Evolutionary conservation across 2,113 vertebrate genomes (phyloP).

Genomic region (Gallinago media): DNA sequence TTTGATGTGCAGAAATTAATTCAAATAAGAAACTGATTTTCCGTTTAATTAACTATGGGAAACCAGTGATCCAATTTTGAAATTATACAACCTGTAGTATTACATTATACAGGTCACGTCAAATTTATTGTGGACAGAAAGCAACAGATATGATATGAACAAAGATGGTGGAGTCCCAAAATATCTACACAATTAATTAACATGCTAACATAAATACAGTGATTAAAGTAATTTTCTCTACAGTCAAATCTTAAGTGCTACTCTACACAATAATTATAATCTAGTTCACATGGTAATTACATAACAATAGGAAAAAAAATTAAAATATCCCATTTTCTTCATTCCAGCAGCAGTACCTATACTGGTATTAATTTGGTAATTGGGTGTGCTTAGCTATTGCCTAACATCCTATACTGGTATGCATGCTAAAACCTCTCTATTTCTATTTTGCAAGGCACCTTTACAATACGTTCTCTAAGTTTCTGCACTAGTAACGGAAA

Average conservation of each 20-base stretch:
- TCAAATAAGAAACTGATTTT: slow-evolving; percentile 64
- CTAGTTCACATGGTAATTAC: slow-evolving; percentile 77
- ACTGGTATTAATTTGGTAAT: slow-evolving; percentile 75
- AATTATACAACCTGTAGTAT: slow-evolving; percentile 57
- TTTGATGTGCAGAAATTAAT: slow-evolving; percentile 68
- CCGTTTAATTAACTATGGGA: slow-evolving; percentile 56
- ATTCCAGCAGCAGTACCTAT: slow-evolving; percentile 78
- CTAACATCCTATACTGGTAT: slow-evolving; percentile 75
- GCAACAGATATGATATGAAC: slow-evolving; percentile 65
- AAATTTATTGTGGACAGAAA: slow-evolving; percentile 69
- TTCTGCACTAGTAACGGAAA: slow-evolving; percentile 71
- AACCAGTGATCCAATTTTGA: slow-evolving; percentile 56
- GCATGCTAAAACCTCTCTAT: slow-evolving; percentile 82
- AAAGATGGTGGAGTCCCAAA: slow-evolving; percentile 68
- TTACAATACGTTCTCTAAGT: slow-evolving; percentile 78
- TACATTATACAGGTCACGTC: slow-evolving; percentile 41
- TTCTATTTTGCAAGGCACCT: slow-evolving; percentile 90
- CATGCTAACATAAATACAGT: slow-evolving; percentile 85
- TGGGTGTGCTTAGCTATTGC: slow-evolving; percentile 75
- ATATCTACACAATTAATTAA: slow-evolving; percentile 78
- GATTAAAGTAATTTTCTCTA: slow-evolving; percentile 79
- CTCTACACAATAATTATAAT: slow-evolving; percentile 79
- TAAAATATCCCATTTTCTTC: slow-evolving; percentile 74
- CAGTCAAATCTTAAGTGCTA: slow-evolving; percentile 79
- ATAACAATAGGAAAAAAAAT: slow-evolving; percentile 76